phyloP scores from a whole-genome alignment of 2,113 vertebrate genomes.

The Rallus limicola region DNA sequence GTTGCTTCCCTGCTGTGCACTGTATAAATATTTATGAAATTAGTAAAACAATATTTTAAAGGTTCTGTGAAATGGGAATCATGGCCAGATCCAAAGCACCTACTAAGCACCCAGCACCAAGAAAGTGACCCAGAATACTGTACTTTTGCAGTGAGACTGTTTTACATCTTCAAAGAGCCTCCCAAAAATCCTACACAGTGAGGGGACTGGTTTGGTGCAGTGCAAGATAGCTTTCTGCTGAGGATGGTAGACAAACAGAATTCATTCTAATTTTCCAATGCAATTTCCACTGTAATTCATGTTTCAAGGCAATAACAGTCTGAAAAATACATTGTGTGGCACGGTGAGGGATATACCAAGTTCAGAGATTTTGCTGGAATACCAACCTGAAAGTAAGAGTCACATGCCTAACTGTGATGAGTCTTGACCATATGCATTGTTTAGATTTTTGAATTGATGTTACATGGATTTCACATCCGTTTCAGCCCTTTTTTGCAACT shows the following conservation, averaged over 20 bases:
- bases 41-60: neutral
- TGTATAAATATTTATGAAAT: slow-evolving; percentile 61
- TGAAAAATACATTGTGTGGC: neutral
- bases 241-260: neutral
- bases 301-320: neutral
- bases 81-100: neutral
- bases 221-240: neutral
- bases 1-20: neutral
- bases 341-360: neutral
- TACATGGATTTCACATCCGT: neutral
- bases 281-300: neutral
- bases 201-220: neutral
- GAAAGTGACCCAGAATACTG: neutral
- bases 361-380: neutral
- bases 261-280: neutral
- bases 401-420: neutral
- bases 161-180: neutral
- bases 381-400: neutral
- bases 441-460: neutral
- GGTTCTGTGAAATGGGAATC: neutral
- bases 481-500: neutral
- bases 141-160: neutral
- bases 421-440: neutral
- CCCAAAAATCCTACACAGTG: neutral
- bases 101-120: neutral